phyloP scores from a whole-genome alignment of 2,888 invertebrate genomes.

The Lasioglossum leucozonium region DNA sequence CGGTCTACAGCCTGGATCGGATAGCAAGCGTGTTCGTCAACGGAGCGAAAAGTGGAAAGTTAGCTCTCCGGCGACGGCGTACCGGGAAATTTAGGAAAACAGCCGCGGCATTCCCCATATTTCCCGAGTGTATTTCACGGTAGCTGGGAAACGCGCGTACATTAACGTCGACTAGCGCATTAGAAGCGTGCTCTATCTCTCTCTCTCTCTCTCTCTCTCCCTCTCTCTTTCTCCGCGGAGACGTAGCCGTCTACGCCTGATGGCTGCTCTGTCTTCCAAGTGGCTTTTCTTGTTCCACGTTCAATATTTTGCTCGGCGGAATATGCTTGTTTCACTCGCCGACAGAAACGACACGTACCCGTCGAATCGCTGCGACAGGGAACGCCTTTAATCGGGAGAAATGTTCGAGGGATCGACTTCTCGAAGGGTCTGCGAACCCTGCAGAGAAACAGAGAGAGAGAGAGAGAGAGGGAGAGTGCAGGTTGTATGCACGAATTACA shows the following conservation, averaged over 20 bases:
- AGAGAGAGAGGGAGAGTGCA: neutral
- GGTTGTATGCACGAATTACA: constrained; percentile 45
- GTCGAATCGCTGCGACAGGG: neutral
- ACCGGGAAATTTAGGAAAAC: constrained; percentile 16
- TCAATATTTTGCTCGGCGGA: constrained; percentile 43
- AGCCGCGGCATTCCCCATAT: constrained; percentile 15
- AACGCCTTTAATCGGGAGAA: neutral
- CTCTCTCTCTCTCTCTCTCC: too few relatives aligned
- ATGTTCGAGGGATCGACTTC: neutral
- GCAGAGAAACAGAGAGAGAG: neutral
- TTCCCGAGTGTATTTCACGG: constrained; percentile 25
- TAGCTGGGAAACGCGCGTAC: constrained; percentile 15
- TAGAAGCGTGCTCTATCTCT: constrained; percentile 33
- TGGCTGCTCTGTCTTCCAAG: constrained; percentile 66
- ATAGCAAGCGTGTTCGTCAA: neutral
- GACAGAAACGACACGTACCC: neutral
- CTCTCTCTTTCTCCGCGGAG: constrained; percentile 24
- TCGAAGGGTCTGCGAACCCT: neutral
- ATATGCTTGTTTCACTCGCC: constrained; percentile 9
- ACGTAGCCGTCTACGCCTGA: constrained; percentile 41
- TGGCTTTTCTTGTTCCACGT: constrained; percentile 74
- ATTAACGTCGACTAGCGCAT: constrained; percentile 68
- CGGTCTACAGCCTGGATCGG: neutral
- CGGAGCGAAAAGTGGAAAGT: constrained; percentile 2
- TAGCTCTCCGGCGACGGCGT: neutral